Conservation (phyloP, 1,140 invertebrate genomes). For the Drosophila ogumai region DNA sequence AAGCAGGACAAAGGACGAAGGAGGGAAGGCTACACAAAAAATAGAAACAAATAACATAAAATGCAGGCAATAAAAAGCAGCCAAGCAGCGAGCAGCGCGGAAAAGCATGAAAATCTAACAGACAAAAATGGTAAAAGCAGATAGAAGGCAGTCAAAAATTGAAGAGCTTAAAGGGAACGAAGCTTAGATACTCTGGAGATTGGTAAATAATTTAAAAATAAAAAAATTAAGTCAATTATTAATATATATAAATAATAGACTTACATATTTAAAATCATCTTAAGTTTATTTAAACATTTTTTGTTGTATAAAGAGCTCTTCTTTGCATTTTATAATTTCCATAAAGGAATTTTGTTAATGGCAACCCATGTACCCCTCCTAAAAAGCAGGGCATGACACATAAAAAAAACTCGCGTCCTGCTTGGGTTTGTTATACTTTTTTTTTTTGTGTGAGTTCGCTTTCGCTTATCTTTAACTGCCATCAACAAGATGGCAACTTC, state of each 20-base stretch:
- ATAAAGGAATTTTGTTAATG: too few relatives aligned
- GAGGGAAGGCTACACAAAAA: conserved; percentile 20
- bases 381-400: conserved; percentile 18
- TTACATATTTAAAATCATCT: background rate
- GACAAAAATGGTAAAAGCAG: conserved; percentile 28
- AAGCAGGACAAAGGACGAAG: conserved; percentile 7
- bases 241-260: too few relatives aligned
- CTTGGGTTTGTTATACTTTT: conserved; percentile 27
- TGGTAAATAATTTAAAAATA: background rate
- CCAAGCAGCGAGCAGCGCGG: conserved; percentile 64
- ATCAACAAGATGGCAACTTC: conserved; percentile 85
- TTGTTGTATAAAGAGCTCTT: background rate
- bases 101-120: conserved; percentile 59
- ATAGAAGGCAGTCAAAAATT: conserved; percentile 19
- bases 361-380: background rate
- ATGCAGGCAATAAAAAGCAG: conserved; percentile 77
- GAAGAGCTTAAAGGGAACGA: background rate
- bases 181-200: background rate
- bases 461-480: conserved; percentile 84
- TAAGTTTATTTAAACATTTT: too few relatives aligned
- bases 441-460: conserved; percentile 48
- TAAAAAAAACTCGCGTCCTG: conserved; percentile 49
- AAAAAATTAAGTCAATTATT: background rate
- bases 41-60: conserved; percentile 73
- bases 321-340: background rate